Percentiles rank a stretch among this genome's conserved stretches.
These are phyloP conservation scores for Brachypalpus laphriformis DNA, from an alignment of 2,888 invertebrate species.

Conservation along the genomic window DNA sequence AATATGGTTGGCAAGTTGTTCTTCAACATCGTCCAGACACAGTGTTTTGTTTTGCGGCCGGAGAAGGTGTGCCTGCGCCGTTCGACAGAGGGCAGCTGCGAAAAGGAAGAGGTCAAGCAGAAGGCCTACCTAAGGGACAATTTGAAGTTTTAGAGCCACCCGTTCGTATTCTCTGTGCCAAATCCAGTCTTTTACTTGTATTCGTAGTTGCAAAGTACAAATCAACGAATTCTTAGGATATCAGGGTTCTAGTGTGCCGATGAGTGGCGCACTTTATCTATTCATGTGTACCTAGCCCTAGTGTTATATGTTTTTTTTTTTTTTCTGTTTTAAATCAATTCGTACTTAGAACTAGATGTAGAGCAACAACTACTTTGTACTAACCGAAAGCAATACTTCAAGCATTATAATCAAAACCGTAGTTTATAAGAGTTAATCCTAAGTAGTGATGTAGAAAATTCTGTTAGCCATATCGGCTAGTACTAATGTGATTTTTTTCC, in stretches of 20 bases:
- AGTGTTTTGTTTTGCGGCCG: slow-evolving; percentile 94
- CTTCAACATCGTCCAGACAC: slow-evolving; percentile 97
- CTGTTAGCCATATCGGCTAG: slow-evolving; percentile 37
- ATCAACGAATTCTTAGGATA: slow-evolving; percentile 40
- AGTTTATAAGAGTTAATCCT: slow-evolving; percentile 50
- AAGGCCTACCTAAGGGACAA: slow-evolving; percentile 90
- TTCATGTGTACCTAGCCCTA: slow-evolving; percentile 27
- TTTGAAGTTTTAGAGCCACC: slow-evolving; percentile 79
- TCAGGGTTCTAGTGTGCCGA: slow-evolving; percentile 1
- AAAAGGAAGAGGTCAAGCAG: slow-evolving; percentile 86
- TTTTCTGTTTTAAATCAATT: slow-evolving; percentile 25
- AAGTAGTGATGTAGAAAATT: slow-evolving; percentile 65
- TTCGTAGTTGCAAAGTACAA: slow-evolving; percentile 56
- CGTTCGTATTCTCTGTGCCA: slow-evolving; percentile 38
- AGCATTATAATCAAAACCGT: slow-evolving; percentile 69
- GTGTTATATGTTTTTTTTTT: neutral
- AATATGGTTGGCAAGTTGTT: slow-evolving; percentile 96
- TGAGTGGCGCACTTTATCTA: neutral
- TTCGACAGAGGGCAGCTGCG: slow-evolving; percentile 93
- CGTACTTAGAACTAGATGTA: slow-evolving; percentile 29
- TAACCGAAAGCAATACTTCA: slow-evolving; percentile 49
- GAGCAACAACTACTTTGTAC: slow-evolving; percentile 15
- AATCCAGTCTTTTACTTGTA: slow-evolving; percentile 36
- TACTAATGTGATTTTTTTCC: slow-evolving; percentile 66
- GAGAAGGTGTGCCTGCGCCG: slow-evolving; percentile 90